Conservation (phyloP, 37 sponge, comb jelly and placozoan species). For the Beroe forskalii region DNA sequence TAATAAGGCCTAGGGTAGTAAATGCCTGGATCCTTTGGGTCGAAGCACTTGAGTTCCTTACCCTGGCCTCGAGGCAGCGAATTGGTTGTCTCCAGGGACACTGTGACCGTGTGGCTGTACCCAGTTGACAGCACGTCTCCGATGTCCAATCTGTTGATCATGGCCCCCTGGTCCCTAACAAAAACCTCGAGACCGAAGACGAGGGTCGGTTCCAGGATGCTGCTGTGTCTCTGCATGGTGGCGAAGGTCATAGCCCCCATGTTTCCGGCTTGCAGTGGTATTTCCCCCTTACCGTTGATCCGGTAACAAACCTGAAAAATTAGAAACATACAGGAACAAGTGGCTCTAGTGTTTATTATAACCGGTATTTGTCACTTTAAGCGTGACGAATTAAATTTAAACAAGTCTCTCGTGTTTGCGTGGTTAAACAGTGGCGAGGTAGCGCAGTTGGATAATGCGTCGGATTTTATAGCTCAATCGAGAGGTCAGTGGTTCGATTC, state of each 20-base stretch:
- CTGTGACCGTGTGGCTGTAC: not conserved
- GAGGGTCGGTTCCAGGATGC: not conserved
- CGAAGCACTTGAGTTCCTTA: not conserved
- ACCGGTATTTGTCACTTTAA: too few species aligned
- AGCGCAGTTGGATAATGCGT: too few species aligned
- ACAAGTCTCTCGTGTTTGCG: too few species aligned
- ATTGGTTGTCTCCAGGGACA: not conserved
- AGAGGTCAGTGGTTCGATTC: too few species aligned
- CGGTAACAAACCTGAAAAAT: slow-evolving; percentile 36
- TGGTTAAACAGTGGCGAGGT: too few species aligned
- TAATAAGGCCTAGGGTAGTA: not conserved
- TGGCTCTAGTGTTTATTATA: too few species aligned
- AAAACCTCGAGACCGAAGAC: not conserved
- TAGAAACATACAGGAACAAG: too few species aligned
- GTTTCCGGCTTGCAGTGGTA: not conserved
- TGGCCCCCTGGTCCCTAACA: not conserved
- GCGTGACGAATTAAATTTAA: too few species aligned
- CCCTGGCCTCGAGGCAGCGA: not conserved
- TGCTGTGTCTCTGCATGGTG: not conserved
- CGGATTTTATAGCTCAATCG: too few species aligned
- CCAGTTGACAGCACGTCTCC: not conserved
- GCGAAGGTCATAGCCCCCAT: not conserved
- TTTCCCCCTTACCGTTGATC: slow-evolving; percentile 1
- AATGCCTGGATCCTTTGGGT: not conserved
- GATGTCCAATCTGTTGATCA: not conserved